Percentiles rank a stretch among this genome's conserved stretches.
phyloP scores from a whole-genome alignment of 2,888 invertebrate species.

The Lepetodrilus schrolli region DNA sequence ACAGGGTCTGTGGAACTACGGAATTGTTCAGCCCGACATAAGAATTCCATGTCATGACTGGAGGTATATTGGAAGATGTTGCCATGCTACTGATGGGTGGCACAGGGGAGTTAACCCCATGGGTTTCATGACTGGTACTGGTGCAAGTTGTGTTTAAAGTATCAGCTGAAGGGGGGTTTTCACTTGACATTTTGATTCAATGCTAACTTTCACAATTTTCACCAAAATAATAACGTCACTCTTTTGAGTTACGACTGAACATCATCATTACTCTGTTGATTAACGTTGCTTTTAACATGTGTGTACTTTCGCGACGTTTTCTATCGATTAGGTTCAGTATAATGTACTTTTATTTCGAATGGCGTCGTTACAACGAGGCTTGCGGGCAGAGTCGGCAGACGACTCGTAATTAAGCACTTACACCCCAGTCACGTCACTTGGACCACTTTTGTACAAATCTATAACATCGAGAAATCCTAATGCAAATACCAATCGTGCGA shows the following conservation, averaged over 20 bases:
- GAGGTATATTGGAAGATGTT: constrained; percentile 12
- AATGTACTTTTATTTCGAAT: neutral
- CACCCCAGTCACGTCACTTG: neutral
- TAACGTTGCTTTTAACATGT: neutral
- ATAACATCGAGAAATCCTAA: neutral
- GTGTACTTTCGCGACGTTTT: neutral
- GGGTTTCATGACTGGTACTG: constrained; percentile 15
- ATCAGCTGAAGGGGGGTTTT: neutral
- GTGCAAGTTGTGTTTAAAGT: no score
- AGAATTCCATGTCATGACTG: constrained; percentile 18
- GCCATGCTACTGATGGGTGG: constrained; percentile 14
- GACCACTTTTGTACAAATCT: neutral
- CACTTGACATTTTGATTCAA: neutral
- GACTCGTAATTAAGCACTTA: neutral
- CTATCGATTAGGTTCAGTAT: neutral
- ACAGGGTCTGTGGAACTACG: neutral
- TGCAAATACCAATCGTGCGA: neutral
- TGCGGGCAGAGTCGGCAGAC: neutral
- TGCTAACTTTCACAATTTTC: neutral
- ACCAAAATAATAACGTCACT: neutral
- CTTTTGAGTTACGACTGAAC: neutral
- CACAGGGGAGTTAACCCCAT: constrained; percentile 13
- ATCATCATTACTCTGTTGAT: neutral
- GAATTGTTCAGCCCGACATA: constrained; percentile 11
- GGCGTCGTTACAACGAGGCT: constrained; percentile 25